Evolutionary conservation across 2,797 vertebrate genomes (phyloP), one percentile per base, ranked within the genome.

Genomic region (Nasua narica): DNA sequence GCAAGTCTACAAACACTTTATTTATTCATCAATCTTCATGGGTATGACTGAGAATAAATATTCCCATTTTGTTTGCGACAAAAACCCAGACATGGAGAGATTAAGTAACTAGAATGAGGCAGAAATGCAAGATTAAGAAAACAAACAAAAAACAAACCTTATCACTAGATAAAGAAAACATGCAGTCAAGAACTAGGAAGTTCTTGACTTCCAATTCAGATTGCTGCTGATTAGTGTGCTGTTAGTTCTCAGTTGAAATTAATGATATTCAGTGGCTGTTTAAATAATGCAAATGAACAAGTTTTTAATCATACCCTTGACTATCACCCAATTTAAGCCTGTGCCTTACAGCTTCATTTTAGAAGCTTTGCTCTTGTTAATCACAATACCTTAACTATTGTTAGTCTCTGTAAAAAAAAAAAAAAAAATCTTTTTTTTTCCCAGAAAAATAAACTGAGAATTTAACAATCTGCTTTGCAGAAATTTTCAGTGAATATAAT

Each of bases 211-310:
- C 52, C 43, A 79, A 56, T 76, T 91, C 18, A 58, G 56, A 78
- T 70, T 84, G 84, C 37, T 96, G 86, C n/a, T 83, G 69, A 88
- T 12, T 27, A 83, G 43, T 85, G 6, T 72, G 14, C n/a, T 89
- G 58, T 56, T 83, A 54, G 48, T 56, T 87, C 37, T 72, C 60
- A 81, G 32, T 37, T 40, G 72, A 94, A 88, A 87, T 82, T 77
- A 92, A 94, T 97, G 50, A 90, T 91, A 91, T 83, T 92, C 87
- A 92, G 48, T 88, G 60, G 72, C 19, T 97, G 29, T 83, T 96
- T 95, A 94, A 95, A 96, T 96, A 97, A 97, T 92, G 84, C 90
- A 95, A 76, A 90, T 88, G 79, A 95, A 72, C 29, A 82, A 56
- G 13, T 67, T 95, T 96, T 95, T 97, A 93, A 93, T 96, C 87